These are phyloP conservation scores for Leucophora obtusa DNA, from an alignment of 2,888 invertebrate genomes.

Conservation along the genomic window DNA sequence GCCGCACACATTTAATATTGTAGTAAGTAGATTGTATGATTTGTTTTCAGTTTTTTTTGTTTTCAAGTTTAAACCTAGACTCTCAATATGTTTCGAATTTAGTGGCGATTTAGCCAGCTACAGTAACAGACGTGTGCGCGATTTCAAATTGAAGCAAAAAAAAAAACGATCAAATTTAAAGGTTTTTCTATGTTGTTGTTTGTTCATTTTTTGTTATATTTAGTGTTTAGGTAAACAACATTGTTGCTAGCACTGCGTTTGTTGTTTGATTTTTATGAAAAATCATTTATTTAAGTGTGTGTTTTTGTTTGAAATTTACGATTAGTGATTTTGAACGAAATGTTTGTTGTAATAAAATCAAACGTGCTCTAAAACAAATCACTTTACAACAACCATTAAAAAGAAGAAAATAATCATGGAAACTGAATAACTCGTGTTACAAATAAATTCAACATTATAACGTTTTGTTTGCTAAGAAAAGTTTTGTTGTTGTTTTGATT, in stretches of 20 bases:
- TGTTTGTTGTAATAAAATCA: conserved; percentile 58
- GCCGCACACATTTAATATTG: conserved; percentile 39
- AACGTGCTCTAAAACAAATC: conserved; percentile 54
- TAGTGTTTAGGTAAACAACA: conserved; percentile 27
- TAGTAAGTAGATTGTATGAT: conserved; percentile 9
- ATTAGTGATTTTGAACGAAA: conserved; percentile 31
- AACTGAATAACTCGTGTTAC: conserved; percentile 18
- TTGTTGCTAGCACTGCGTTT: conserved; percentile 38
- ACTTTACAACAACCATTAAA: conserved; percentile 12
- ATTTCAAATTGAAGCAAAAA: conserved; percentile 46
- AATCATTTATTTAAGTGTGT: conserved; percentile 23
- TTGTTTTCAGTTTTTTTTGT: conserved; percentile 25
- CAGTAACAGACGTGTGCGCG: conserved; percentile 66
- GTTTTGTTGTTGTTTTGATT: no score
- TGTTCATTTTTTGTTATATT: conserved; percentile 24
- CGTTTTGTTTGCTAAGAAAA: conserved; percentile 21
- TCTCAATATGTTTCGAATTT: conserved; percentile 64
- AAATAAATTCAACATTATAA: conserved; percentile 16
- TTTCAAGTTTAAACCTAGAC: conserved; percentile 67
- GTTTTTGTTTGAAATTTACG: conserved; percentile 16
- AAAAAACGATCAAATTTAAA: conserved; percentile 43
- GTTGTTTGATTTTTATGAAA: conserved; percentile 12
- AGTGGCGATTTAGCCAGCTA: conserved; percentile 68
- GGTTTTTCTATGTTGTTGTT: background rate
- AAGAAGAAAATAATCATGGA: conserved; percentile 32